Evolutionary conservation across 2,113 vertebrate genomes (phyloP), one percentile per base, ranked within the genome.

Genomic region (Forbesichthys papilliferus): DNA sequence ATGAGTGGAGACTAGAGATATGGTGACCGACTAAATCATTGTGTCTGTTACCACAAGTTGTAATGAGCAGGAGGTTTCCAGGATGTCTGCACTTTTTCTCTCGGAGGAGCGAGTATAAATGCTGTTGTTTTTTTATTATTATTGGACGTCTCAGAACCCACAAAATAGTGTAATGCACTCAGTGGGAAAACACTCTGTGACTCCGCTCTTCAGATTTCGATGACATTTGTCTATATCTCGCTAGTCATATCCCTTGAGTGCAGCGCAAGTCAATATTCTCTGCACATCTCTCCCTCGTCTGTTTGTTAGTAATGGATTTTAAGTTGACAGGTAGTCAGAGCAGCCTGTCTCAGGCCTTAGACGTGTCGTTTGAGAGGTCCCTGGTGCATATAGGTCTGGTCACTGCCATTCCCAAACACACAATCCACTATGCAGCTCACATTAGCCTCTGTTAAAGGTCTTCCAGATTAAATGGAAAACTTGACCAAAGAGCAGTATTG

Each of bases 281-380:
- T 51, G 70, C 67, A 66, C 77, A 75, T 83, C 78, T 75, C 75
- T 71, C 71, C 20, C 74, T 5, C 14, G 36, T 66, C 71, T 74
- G 83, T 75, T 84, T 84, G 79, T 79, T 84, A 85, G 79, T 87
- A 71, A 81, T 78, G 80, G 84, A 73, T 75, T 85, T 85, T 69
- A 69, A 81, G 82, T 69, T 84, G 89, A 84, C 82, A 68, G 80
- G 67, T 69, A 69, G 78, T 85, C 68, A 69, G 79, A 60, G 68
- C 63, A 52, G 68, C 64, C 71, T 74, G 75, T 82, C 79, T 68
- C 48, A 0, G 61, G 63, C 66, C 75, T 79, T 71, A 69, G 75
- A 83, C 46, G 68, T 81, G 80, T 57, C 69, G 64, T 81, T 61
- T 69, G 47, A 74, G 48, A 69, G 76, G 78, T 80, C 72, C 69